A percentile compares a stretch with the other conserved stretches of the same genome.
phyloP scores from a whole-genome alignment of 2,797 vertebrate species.

The Neosilurus mollespiculum region DNA sequence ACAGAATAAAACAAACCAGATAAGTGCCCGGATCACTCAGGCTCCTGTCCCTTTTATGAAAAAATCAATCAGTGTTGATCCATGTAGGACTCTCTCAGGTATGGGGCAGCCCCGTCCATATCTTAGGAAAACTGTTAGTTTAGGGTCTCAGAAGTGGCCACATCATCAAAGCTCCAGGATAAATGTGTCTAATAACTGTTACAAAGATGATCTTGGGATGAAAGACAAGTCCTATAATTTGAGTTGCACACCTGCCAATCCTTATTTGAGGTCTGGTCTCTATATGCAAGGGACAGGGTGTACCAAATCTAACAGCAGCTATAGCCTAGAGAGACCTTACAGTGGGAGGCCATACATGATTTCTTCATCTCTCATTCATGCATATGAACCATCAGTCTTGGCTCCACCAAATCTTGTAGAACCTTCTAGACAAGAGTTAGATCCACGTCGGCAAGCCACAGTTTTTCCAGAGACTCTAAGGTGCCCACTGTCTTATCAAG shows the following conservation, averaged over 20 bases:
- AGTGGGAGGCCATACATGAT: constrained; percentile 63
- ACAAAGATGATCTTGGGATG: constrained; percentile 72
- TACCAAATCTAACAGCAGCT: constrained; percentile 63
- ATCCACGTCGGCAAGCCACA: constrained; percentile 70
- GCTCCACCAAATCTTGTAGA: constrained; percentile 63
- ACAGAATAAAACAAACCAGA: constrained; percentile 71
- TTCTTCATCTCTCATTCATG: constrained; percentile 65
- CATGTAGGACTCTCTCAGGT: constrained; percentile 68
- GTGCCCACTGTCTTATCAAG: constrained; percentile 71
- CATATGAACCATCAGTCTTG: constrained; percentile 43
- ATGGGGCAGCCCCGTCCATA: constrained; percentile 67
- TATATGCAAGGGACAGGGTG: constrained; percentile 70
- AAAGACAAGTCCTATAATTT: constrained; percentile 73
- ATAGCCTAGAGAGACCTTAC: constrained; percentile 66
- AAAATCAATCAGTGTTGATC: constrained; percentile 75
- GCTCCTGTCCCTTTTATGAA: constrained; percentile 74
- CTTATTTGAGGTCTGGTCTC: constrained; percentile 66
- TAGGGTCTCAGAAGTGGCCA: constrained; percentile 76
- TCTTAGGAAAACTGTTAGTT: constrained; percentile 77
- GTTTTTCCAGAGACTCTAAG: constrained; percentile 70
- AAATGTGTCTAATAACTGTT: constrained; percentile 72
- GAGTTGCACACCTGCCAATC: constrained; percentile 60
- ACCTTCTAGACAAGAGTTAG: constrained; percentile 63
- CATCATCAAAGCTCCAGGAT: constrained; percentile 72
- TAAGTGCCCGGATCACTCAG: constrained; percentile 71